Base-by-base conservation (phyloP, 2,888 invertebrate genomes). In the Calameuta filiformis region DNA sequence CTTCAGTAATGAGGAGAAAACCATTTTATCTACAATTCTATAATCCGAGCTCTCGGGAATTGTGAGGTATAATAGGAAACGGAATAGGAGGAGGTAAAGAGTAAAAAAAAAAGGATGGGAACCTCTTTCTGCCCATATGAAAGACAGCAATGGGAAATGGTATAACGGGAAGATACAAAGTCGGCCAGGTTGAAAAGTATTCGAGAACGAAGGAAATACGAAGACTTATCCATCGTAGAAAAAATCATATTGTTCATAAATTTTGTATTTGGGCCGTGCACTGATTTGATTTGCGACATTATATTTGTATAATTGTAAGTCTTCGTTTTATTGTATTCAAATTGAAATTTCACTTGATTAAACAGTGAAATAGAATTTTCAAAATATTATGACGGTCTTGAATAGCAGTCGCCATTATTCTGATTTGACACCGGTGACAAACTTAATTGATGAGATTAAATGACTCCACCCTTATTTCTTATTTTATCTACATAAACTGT, bases 1-100 rank as follows among this genome's bases (percentile, higher is more conserved):
- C 76, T 79, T 75, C 79, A 76, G 79, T 79, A 79, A 79, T 79
- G 76, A 79, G 79, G 79, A 79, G 79, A 79, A 79, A 79, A 79
- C 79, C 76, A 79, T 79, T 79, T 79, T 79, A 79, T 76, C 79
- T 79, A 79, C 79, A 76, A 79, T 79, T 76, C 79, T 79, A 79
- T 79, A 79, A 79, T 79, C 79, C 79, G 74, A 73, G 68, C 79
- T 76, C 76, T 40, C 69, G 79, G 76, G 79, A 79, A 79, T 79
- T 79, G 79, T 79, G 76, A 40, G 76, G 74, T 76, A 76, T 79
- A 79, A 79, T 79, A 74, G 76, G 76, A 76, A 76, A 69, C 76
- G 73, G 68, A 69, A 74, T 76, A 76, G 69, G 73, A 76, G 79
- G 35, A 56, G 56, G 56, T 23, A 56, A 56, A 56, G 56, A 56